Percentiles rank a stretch among this genome's conserved stretches.
These are phyloP conservation scores for Nibea albiflora DNA, from an alignment of 2,113 vertebrate species.

Conservation along the genomic window DNA sequence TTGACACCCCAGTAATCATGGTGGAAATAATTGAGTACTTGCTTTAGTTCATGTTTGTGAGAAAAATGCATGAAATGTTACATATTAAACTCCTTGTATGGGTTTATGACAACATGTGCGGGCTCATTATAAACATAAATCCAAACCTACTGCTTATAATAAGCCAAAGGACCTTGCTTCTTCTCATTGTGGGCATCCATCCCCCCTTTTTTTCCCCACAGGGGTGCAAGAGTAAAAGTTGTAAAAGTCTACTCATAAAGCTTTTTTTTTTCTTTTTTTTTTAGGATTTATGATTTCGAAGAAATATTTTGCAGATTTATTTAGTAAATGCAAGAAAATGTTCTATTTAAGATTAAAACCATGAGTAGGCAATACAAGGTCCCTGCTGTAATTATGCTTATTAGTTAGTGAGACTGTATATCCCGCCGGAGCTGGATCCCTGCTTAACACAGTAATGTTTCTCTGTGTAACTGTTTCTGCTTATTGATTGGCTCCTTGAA, in stretches of 20 bases:
- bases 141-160: too few species aligned
- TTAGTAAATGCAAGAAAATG: too few species aligned
- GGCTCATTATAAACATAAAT: neutral
- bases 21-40: neutral
- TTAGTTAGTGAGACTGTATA: slow-evolving; percentile 30
- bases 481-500: slow-evolving; percentile 55
- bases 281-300: neutral
- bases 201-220: neutral
- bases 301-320: neutral
- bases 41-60: neutral
- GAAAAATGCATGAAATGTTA: neutral
- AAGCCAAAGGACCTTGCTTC: neutral
- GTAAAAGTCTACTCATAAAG: too few species aligned
- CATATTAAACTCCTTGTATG: neutral
- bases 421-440: slow-evolving; percentile 28
- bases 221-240: too few species aligned
- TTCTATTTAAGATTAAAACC: neutral
- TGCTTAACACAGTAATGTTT: slow-evolving; percentile 16
- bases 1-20: neutral
- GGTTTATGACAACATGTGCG: neutral
- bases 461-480: slow-evolving; percentile 19
- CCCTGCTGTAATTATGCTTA: slow-evolving; percentile 30
- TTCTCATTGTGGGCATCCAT: neutral
- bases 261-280: neutral
- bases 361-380: neutral